These are phyloP conservation scores for Cichlasoma orientale DNA, from an alignment of 2,797 vertebrate genomes.

Conservation along the genomic window DNA sequence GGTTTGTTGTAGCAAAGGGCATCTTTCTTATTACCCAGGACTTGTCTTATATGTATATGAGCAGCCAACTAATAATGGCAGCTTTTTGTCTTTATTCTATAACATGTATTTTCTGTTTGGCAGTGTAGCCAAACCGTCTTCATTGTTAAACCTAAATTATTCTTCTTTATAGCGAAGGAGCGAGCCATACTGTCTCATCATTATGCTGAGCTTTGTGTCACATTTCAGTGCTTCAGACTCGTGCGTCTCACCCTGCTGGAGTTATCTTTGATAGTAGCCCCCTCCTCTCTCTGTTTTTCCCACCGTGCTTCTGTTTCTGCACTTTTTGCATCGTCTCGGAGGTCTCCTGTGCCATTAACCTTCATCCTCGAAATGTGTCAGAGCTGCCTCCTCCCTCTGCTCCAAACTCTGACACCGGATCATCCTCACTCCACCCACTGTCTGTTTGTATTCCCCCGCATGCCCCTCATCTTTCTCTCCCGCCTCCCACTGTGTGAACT, in stretches of 20 bases:
- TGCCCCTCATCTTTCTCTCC: conserved; percentile 42
- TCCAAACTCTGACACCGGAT: conserved; percentile 47
- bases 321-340: conserved; percentile 55
- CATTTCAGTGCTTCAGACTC: conserved; percentile 1
- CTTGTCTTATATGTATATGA: background rate
- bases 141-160: background rate
- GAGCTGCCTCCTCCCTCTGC: conserved; percentile 41
- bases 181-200: background rate
- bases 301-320: conserved; percentile 11
- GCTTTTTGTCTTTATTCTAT: background rate
- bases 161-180: background rate
- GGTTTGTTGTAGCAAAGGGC: background rate
- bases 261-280: conserved; percentile 25
- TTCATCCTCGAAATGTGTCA: conserved; percentile 62
- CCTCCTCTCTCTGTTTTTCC: background rate
- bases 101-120: background rate
- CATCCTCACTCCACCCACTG: conserved; percentile 46
- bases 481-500: conserved; percentile 61
- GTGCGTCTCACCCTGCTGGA: conserved; percentile 6
- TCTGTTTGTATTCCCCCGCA: conserved; percentile 39
- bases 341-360: conserved; percentile 66
- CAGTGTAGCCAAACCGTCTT: background rate
- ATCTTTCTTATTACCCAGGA: background rate
- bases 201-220: background rate
- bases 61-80: background rate